Conservation (phyloP, 2,797 vertebrate species). For the Sebastes dallii region DNA sequence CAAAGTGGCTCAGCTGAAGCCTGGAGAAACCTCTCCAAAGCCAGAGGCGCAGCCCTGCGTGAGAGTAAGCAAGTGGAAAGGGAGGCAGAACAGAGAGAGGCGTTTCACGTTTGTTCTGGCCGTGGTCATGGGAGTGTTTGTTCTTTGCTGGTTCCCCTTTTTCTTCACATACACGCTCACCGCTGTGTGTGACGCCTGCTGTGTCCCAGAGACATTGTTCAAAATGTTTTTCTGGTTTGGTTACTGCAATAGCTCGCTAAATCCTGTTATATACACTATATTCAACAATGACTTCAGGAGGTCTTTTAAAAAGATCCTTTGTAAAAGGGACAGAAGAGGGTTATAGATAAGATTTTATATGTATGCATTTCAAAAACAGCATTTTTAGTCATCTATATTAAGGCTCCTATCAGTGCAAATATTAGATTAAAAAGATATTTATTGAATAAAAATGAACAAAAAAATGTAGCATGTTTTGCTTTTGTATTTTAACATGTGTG, state of each 20-base stretch:
- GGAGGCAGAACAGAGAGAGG: constrained; percentile 90
- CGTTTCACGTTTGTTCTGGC: constrained; percentile 95
- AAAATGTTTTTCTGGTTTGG: constrained; percentile 97
- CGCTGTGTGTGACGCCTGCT: constrained; percentile 84
- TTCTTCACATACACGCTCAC: constrained; percentile 94
- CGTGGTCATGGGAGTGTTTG: constrained; percentile 94
- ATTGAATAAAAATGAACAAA: constrained; percentile 1
- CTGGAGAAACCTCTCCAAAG: constrained; percentile 79
- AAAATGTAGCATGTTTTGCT: neutral
- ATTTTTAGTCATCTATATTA: neutral
- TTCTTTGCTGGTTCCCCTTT: constrained; percentile 97
- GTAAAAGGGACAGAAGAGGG: constrained; percentile 81
- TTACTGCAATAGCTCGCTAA: constrained; percentile 95
- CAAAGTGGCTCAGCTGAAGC: constrained; percentile 84
- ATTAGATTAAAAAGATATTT: neutral
- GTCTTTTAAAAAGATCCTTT: constrained; percentile 94
- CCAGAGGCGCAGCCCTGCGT: constrained; percentile 75
- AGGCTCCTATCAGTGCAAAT: constrained; percentile 7
- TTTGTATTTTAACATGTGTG: neutral
- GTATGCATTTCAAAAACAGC: neutral
- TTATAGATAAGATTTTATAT: constrained; percentile 28
- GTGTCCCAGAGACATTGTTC: constrained; percentile 87
- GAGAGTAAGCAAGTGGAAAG: constrained; percentile 86
- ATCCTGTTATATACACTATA: constrained; percentile 94
- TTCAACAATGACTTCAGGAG: constrained; percentile 95